Evolutionary conservation across 2,888 invertebrate species (phyloP).

Genomic region (Cryptocheilus praepositus): DNA sequence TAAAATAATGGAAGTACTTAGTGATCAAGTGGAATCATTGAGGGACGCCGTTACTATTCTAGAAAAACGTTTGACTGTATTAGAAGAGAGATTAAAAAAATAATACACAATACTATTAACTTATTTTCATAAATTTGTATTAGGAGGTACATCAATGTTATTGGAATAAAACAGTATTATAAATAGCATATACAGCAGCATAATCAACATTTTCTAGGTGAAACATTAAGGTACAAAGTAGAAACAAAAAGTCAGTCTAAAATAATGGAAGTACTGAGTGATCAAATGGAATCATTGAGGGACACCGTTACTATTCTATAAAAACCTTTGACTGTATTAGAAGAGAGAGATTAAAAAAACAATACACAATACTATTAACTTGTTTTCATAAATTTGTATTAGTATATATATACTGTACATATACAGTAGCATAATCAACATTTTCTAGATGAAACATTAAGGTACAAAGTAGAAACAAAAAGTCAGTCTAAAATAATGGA

Average conservation of each 20-base stretch:
- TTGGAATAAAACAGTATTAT: neutral
- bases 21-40: slow-evolving; percentile 78
- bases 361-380: slow-evolving; percentile 8
- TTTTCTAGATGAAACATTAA: slow-evolving; percentile 7
- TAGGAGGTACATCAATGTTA: no score
- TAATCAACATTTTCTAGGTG: neutral
- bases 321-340: slow-evolving; percentile 77
- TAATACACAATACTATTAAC: slow-evolving; percentile 12
- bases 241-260: slow-evolving; percentile 22
- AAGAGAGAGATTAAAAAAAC: slow-evolving; percentile 72
- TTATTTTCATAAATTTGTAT: no score
- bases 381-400: no score
- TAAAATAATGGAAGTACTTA: slow-evolving; percentile 75
- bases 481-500: slow-evolving; percentile 66
- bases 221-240: no score
- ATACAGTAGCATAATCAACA: neutral
- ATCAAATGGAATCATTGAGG: slow-evolving; percentile 78
- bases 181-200: no score
- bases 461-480: no score
- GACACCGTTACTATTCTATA: slow-evolving; percentile 78
- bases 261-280: slow-evolving; percentile 76
- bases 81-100: slow-evolving; percentile 75
- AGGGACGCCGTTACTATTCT: slow-evolving; percentile 78
- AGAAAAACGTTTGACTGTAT: slow-evolving; percentile 76
- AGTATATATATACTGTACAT: neutral